Base-by-base conservation (phyloP, 1,140 invertebrate species). In the Ctenoplectra terminalis region DNA sequence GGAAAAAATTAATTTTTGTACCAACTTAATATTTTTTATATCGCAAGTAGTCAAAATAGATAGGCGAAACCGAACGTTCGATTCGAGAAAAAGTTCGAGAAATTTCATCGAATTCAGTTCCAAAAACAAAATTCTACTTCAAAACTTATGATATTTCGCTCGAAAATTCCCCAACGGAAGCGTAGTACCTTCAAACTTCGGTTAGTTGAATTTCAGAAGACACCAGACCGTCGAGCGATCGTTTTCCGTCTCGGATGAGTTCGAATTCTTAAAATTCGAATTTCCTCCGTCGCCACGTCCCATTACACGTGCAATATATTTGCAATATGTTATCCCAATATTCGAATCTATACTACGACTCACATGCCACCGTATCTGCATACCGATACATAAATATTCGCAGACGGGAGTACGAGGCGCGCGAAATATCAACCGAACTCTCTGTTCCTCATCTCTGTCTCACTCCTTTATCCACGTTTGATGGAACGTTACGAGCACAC, bases 371-470 rank as follows among this genome's bases (percentile, higher is more conserved):
- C 23, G n/a, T 58, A 77, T 77, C 50, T 43, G 29, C 50, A 8
- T 1, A 3, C 11, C 75, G 9, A 79, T 79, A 79, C n/a, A n/a
- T 79, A 79, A 79, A 71, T 71, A 58, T 50, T 23, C 50, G n/a
- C 6, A 1, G 31, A 6, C 15, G 20, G 17, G 23, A 67, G 15
- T n/a, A 26, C 29, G 26, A 8, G 9, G n/a, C n/a, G 9, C 7
- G 0, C 46, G 23, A 40, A 26, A 43, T 1, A 4, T 63, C 34
- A 2, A 63, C 0, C 34, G 9, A 37, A 37, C 31, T 40, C 1
- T 48, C 5, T 15, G 4, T 63, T 26, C 13, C 26, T 29, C 20
- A 29, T 58, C 29, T 61, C 26, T 15, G 15, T 11, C 2, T 34
- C 29, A 34, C 7, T 20, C 2, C 20, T 23, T 64, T 40, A 40